These are phyloP conservation scores for Nansenia antarctica DNA, from an alignment of 2,113 vertebrate genomes.

Conservation along the genomic window DNA sequence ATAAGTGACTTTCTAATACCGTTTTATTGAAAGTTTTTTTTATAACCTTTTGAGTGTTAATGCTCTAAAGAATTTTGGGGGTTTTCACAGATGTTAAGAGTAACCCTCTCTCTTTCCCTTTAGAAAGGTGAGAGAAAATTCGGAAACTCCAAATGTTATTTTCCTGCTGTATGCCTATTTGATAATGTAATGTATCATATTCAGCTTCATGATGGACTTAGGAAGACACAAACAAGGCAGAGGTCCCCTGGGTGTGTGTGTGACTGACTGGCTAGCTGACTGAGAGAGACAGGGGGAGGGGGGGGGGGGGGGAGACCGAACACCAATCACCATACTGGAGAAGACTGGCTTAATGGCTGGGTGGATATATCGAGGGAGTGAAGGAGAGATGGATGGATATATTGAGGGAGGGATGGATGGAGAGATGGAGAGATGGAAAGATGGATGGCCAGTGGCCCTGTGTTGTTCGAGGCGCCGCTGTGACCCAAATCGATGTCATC, in stretches of 20 bases:
- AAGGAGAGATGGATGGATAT: no score
- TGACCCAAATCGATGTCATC: conserved; percentile 44
- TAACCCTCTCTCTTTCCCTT: no score
- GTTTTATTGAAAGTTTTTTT: conserved; percentile 40
- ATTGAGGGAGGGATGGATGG: neutral
- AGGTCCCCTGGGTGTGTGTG: no score
- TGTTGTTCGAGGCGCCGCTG: conserved; percentile 6
- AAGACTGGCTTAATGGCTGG: neutral
- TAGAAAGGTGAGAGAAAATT: no score
- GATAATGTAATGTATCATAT: no score
- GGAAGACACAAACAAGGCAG: no score
- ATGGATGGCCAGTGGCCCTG: conserved; percentile 13
- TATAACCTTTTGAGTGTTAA: conserved; percentile 35
- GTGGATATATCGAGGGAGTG: neutral
- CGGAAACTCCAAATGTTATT: no score
- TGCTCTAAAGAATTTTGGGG: conserved; percentile 37
- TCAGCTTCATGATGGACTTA: no score
- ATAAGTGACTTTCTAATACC: conserved; percentile 35
- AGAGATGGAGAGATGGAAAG: conserved; percentile 8
- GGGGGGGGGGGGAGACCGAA: conserved; percentile 6
- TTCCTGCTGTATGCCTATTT: no score
- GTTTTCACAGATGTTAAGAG: no score
- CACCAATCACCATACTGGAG: neutral
- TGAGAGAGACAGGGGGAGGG: conserved; percentile 39
- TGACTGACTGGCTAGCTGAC: no score